Percentiles rank a stretch among this genome's conserved stretches.
Evolutionary conservation across 2,888 invertebrate genomes (phyloP).

Genomic region (Podabrus alpinus): DNA sequence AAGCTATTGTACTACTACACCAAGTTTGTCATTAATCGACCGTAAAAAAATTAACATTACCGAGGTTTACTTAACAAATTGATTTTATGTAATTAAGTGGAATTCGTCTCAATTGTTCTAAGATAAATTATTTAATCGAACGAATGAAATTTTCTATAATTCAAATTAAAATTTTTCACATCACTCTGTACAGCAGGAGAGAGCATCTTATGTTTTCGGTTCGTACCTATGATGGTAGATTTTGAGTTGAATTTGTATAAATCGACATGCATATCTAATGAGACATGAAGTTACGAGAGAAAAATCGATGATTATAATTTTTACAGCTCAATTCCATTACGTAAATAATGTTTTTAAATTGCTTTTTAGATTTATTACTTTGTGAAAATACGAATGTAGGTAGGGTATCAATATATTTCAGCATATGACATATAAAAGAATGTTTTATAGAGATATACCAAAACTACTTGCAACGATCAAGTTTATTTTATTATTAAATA

Average conservation of each 20-base stretch:
- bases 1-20: background rate
- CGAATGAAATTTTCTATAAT: background rate
- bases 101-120: background rate
- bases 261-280: background rate
- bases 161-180: background rate
- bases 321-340: slow-evolving; percentile 46
- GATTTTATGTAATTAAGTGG: background rate
- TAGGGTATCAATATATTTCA: background rate
- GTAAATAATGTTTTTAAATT: slow-evolving; percentile 50
- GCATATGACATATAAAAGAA: background rate
- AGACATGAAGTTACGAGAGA: slow-evolving; percentile 37
- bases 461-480: background rate
- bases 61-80: background rate
- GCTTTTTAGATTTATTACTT: slow-evolving; percentile 46
- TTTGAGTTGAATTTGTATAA: background rate
- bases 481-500: background rate
- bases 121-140: background rate
- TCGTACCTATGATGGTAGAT: too few relatives aligned
- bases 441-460: background rate
- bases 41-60: background rate
- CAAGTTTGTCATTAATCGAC: background rate
- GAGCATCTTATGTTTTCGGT: too few relatives aligned
- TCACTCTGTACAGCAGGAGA: background rate
- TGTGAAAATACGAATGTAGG: background rate
- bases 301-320: slow-evolving; percentile 44